These are phyloP conservation scores for Acanthurus tractus DNA, from an alignment of 2,797 vertebrate genomes.

Conservation along the genomic window DNA sequence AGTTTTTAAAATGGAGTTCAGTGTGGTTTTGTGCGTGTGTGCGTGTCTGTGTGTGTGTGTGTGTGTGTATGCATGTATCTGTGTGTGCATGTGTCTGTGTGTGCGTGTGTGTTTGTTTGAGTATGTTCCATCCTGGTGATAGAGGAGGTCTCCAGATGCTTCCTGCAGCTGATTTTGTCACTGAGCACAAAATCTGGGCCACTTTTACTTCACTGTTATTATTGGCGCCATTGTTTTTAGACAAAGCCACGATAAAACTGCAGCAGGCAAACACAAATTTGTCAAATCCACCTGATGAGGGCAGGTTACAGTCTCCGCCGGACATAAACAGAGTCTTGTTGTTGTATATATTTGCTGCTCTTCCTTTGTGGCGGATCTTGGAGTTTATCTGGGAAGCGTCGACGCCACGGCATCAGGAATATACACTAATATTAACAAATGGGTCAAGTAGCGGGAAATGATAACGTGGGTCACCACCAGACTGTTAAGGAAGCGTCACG, in stretches of 20 bases:
- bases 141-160: slow-evolving; percentile 79
- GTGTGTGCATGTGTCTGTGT: slow-evolving; percentile 4
- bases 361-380: slow-evolving; percentile 48
- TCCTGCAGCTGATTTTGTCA: slow-evolving; percentile 77
- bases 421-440: slow-evolving; percentile 60
- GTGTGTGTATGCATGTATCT: slow-evolving; percentile 34
- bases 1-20: slow-evolving; percentile 24
- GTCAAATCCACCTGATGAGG: slow-evolving; percentile 51
- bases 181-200: slow-evolving; percentile 44
- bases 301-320: slow-evolving; percentile 15
- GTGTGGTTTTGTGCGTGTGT: slow-evolving; percentile 16
- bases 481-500: slow-evolving; percentile 33
- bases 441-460: slow-evolving; percentile 49
- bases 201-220: slow-evolving; percentile 62
- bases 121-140: slow-evolving; percentile 68
- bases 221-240: slow-evolving; percentile 70
- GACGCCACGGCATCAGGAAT: slow-evolving; percentile 39
- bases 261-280: slow-evolving; percentile 30
- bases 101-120: slow-evolving; percentile 41
- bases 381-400: slow-evolving; percentile 59
- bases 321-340: slow-evolving; percentile 59
- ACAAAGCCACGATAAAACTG: slow-evolving; percentile 58
- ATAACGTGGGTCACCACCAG: slow-evolving; percentile 26
- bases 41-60: slow-evolving; percentile 6
- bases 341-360: slow-evolving; percentile 40